Conservation (phyloP, 2,797 vertebrate genomes). For the Sarcophilus harrisii region DNA sequence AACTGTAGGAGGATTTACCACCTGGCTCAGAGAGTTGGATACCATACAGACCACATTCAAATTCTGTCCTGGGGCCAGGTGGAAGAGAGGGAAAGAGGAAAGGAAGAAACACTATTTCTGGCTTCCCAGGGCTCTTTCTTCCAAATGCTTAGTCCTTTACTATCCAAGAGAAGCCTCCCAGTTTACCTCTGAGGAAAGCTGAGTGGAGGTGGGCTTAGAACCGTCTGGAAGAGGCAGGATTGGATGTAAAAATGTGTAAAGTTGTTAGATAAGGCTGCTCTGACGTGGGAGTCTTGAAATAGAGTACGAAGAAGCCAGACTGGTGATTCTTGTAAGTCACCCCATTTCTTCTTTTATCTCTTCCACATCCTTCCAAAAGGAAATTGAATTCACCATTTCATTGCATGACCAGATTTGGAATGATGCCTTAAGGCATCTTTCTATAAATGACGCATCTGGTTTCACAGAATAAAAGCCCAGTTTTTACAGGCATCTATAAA, state of each 20-base stretch:
- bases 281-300: neutral
- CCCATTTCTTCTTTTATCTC: neutral
- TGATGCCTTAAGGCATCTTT: neutral
- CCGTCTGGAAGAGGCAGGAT: neutral
- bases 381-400: neutral
- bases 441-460: neutral
- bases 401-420: neutral
- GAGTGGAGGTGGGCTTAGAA: neutral
- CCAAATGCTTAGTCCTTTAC: neutral
- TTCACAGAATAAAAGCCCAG: slow-evolving; percentile 16
- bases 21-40: neutral
- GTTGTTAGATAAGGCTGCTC: neutral
- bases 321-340: neutral
- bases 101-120: neutral
- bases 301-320: neutral
- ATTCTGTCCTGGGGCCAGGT: neutral
- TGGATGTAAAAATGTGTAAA: neutral
- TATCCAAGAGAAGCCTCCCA: neutral
- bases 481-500: slow-evolving; percentile 33
- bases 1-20: neutral
- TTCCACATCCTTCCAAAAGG: neutral
- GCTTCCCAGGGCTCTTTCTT: neutral
- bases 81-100: neutral
- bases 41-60: neutral
- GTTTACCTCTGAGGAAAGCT: neutral